Evolutionary conservation across 2,113 vertebrate genomes (phyloP).

Genomic region (Phaethon lepturus): DNA sequence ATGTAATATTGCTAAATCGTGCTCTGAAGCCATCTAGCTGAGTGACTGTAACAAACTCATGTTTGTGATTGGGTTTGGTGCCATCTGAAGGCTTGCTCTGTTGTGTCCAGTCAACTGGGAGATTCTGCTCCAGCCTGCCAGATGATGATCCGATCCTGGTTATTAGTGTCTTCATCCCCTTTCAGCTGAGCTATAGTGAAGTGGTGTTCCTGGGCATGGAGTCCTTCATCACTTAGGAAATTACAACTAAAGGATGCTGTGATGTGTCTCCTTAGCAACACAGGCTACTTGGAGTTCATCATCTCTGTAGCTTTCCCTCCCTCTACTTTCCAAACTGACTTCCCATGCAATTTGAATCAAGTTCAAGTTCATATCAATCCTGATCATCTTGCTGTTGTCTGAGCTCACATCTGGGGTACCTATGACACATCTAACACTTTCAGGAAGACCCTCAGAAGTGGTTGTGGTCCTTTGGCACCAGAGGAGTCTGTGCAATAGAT

Average conservation of each 20-base stretch:
- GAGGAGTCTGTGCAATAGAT: neutral
- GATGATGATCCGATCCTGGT: neutral
- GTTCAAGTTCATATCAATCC: neutral
- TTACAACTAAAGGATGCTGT: neutral
- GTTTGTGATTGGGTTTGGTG: neutral
- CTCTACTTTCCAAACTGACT: neutral
- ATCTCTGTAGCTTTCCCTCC: neutral
- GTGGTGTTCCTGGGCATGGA: neutral
- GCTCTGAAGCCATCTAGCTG: neutral
- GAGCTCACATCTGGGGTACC: neutral
- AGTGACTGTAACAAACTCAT: too few relatives aligned
- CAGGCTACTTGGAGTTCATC: neutral
- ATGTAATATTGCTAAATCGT: neutral
- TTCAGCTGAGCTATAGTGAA: neutral
- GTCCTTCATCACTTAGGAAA: neutral
- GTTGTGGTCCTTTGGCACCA: neutral
- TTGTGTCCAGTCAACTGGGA: neutral
- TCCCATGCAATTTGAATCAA: neutral
- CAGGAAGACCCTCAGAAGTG: neutral
- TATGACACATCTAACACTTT: neutral
- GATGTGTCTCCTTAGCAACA: constrained; percentile 36
- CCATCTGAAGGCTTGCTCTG: neutral
- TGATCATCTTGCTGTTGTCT: neutral
- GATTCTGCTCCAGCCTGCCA: neutral
- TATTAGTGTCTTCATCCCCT: neutral